Evolutionary conservation across 2,113 vertebrate species (phyloP).

Genomic region (Tachysurus fulvidraco): DNA sequence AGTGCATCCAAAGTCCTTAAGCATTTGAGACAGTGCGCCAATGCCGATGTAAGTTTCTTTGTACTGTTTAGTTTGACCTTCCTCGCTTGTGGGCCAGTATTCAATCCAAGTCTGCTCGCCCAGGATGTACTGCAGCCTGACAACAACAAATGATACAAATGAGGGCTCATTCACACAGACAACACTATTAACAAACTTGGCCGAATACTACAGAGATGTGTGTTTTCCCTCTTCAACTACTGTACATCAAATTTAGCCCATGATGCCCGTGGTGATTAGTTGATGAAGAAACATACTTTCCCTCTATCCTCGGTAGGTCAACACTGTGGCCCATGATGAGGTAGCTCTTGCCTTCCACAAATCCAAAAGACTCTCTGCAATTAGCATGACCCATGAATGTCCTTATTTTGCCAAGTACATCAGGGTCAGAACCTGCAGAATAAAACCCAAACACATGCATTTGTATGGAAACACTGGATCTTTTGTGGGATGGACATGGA

Average conservation of each 20-base stretch:
- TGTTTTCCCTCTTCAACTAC: neutral
- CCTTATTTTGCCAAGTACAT: conserved; percentile 33
- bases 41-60: neutral
- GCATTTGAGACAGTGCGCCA: neutral
- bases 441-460: neutral
- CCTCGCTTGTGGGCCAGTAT: conserved; percentile 67
- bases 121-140: conserved; percentile 66
- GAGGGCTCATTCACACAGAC: neutral
- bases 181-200: neutral
- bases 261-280: neutral
- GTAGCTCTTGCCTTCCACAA: conserved; percentile 56
- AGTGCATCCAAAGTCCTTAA: conserved; percentile 33
- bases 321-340: conserved; percentile 68
- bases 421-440: conserved; percentile 60
- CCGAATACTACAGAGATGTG: neutral
- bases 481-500: neutral
- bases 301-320: neutral
- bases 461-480: neutral
- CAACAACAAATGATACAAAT: neutral
- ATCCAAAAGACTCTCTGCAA: conserved; percentile 60
- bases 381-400: conserved; percentile 62
- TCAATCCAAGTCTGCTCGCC: conserved; percentile 71
- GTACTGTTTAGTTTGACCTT: conserved; percentile 47
- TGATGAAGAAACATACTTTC: conserved; percentile 17
- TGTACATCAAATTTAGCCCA: neutral